A percentile compares a stretch with the other conserved stretches of the same genome.
phyloP scores from a whole-genome alignment of 2,113 vertebrate genomes.

The Ceuthmochares aereus region DNA sequence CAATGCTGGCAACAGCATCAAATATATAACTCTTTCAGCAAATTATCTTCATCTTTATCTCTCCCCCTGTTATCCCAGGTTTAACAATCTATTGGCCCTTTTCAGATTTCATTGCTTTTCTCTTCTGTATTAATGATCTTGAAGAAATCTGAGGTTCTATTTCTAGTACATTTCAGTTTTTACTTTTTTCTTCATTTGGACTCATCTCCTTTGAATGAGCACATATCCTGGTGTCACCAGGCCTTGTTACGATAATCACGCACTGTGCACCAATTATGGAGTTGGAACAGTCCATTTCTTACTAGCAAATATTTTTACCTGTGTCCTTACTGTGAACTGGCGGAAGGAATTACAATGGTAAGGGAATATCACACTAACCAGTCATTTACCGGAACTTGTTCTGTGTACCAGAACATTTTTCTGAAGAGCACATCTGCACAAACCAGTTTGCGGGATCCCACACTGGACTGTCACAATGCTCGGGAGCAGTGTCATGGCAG shows the following conservation, averaged over 20 bases:
- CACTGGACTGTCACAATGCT: not conserved
- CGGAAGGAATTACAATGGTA: not conserved
- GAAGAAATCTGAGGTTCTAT: not conserved
- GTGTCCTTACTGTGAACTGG: not conserved
- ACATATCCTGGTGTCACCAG: not conserved
- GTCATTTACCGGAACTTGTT: not conserved
- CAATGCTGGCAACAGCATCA: not conserved
- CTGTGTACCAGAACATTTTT: not conserved
- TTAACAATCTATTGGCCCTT: not conserved
- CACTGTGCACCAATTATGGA: rapidly evolving
- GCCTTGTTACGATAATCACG: rapidly evolving
- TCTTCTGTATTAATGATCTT: not conserved
- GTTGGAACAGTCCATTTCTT: not conserved
- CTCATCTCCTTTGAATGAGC: not conserved
- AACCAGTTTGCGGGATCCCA: not conserved
- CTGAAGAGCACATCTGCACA: not conserved
- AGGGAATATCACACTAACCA: not conserved
- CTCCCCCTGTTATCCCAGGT: not conserved
- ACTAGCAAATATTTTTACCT: not conserved
- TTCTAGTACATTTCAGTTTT: not conserved
- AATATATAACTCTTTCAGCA: not conserved
- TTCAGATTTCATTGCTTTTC: not conserved
- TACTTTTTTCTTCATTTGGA: not conserved
- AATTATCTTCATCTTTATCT: not conserved
- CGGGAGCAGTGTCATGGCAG: not conserved